A percentile compares a stretch with the other conserved stretches of the same genome.
phyloP scores from a whole-genome alignment of 2,888 invertebrate genomes.

The Cataglyphis altisquamis region DNA sequence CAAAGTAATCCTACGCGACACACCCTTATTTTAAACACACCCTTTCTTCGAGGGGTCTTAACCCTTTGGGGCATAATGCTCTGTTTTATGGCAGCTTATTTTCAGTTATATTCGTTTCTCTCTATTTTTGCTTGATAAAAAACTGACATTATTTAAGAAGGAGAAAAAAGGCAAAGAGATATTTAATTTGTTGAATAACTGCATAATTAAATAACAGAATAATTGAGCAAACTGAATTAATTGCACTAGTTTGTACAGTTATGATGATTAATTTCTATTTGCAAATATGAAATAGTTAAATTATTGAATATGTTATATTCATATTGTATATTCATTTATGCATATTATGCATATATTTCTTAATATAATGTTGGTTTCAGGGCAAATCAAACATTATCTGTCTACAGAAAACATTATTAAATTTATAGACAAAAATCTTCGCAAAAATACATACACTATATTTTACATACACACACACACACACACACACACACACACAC shows the following conservation, averaged over 20 bases:
- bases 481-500: too few relatives aligned
- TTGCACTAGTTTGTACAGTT: background rate
- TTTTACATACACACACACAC: too few relatives aligned
- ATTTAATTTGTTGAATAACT: background rate
- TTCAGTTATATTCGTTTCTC: conserved; percentile 22
- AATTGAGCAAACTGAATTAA: conserved; percentile 5
- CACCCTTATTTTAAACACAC: conserved; percentile 58
- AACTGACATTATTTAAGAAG: background rate
- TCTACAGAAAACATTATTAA: background rate
- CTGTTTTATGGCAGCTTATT: conserved; percentile 48
- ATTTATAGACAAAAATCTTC: background rate
- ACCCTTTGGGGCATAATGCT: conserved; percentile 50
- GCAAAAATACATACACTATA: background rate
- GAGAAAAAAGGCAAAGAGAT: too few relatives aligned
- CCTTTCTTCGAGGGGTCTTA: conserved; percentile 54
- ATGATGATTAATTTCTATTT: conserved; percentile 15
- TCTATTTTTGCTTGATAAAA: conserved; percentile 6
- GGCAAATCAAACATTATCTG: background rate
- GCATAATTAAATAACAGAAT: background rate
- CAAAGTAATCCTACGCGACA: conserved; percentile 56
- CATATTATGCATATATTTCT: background rate
- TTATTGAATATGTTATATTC: too few relatives aligned
- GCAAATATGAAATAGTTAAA: conserved; percentile 10
- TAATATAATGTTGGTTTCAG: background rate
- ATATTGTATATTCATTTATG: background rate